A percentile compares a stretch with the other conserved stretches of the same genome.
phyloP scores from a whole-genome alignment of 2,797 vertebrate genomes.

The Cebuella pygmaea region DNA sequence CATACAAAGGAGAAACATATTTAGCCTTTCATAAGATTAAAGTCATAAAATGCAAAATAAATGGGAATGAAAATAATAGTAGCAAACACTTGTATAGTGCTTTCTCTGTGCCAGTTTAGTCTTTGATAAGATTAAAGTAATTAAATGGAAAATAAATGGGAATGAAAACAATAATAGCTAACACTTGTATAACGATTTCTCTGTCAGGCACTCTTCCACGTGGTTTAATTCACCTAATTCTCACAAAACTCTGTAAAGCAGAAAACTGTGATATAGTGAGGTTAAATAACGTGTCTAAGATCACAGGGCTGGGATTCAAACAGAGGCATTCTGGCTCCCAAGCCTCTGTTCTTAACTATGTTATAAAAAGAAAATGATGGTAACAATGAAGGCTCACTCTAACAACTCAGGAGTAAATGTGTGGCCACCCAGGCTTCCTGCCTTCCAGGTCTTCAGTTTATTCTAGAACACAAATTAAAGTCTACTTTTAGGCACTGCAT shows the following conservation, averaged over 20 bases:
- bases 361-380: background rate
- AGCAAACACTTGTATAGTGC: background rate
- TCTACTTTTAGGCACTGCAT: background rate
- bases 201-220: background rate
- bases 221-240: background rate
- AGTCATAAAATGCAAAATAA: slow-evolving; percentile 11
- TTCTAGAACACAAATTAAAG: background rate
- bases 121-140: background rate
- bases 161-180: background rate
- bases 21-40: background rate
- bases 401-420: background rate
- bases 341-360: background rate
- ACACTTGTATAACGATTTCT: background rate
- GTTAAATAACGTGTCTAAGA: background rate
- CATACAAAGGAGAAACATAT: background rate
- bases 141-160: background rate
- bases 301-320: background rate
- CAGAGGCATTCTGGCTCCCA: background rate
- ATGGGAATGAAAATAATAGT: background rate
- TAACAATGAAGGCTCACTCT: background rate
- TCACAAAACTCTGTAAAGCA: background rate
- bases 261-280: background rate
- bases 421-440: background rate
- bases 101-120: background rate
- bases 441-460: background rate